Evolutionary conservation across 2,888 invertebrate genomes (phyloP).

Genomic region (Catocala sponsa): DNA sequence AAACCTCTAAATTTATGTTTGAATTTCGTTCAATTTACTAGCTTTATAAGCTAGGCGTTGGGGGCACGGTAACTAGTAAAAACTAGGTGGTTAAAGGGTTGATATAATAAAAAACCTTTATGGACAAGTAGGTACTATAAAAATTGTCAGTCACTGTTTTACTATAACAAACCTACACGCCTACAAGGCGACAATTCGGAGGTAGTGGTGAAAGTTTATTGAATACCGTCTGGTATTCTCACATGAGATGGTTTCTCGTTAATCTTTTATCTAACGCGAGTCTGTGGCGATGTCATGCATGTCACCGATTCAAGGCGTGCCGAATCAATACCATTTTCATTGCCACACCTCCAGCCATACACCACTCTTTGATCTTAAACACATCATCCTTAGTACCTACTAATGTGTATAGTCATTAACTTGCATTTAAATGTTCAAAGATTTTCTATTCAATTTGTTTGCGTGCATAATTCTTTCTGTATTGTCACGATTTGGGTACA

Average conservation of each 20-base stretch:
- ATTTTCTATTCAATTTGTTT: constrained; percentile 3
- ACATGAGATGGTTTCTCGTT: constrained; percentile 75
- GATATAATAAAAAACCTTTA: no score
- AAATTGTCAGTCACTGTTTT: no score
- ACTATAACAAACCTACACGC: no score
- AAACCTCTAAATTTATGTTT: no score
- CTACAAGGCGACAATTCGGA: background rate
- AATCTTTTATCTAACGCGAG: constrained; percentile 70
- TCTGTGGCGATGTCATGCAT: constrained; percentile 71
- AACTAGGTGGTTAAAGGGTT: no score
- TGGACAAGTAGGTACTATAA: no score
- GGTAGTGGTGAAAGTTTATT: constrained; percentile 59
- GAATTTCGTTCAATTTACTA: no score
- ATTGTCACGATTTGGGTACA: background rate
- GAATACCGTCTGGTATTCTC: constrained; percentile 60
- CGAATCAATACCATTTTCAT: constrained; percentile 61
- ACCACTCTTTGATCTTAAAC: constrained; percentile 57
- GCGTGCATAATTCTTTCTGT: constrained; percentile 6
- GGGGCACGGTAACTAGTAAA: no score
- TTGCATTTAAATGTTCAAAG: constrained; percentile 25
- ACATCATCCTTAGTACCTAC: constrained; percentile 67
- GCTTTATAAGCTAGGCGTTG: no score
- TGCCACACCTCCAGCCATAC: constrained; percentile 63
- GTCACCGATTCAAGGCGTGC: constrained; percentile 52
- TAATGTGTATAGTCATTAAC: constrained; percentile 69